These are phyloP conservation scores for Endomychus coccineus DNA, from an alignment of 2,888 invertebrate species.

Conservation along the genomic window DNA sequence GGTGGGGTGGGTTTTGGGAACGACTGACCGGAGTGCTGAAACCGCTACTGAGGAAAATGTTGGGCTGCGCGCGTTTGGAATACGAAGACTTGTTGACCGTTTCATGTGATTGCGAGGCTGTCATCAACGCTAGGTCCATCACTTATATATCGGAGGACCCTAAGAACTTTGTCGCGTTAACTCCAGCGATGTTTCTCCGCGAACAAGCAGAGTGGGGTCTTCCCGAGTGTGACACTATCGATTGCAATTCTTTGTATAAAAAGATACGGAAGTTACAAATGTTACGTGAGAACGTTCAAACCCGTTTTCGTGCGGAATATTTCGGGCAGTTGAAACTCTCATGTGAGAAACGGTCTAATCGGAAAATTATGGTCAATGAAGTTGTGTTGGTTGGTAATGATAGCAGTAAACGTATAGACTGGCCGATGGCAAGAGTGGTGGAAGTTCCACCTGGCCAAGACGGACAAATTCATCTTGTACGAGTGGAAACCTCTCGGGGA, in stretches of 20 bases:
- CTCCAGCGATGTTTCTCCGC: conserved; percentile 27
- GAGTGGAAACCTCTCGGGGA: too few relatives aligned
- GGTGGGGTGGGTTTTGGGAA: too few relatives aligned
- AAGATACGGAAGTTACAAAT: conserved; percentile 19
- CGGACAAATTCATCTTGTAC: too few relatives aligned
- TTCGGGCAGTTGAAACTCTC: conserved; percentile 17
- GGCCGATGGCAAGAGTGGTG: conserved; percentile 19
- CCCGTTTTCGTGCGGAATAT: conserved; percentile 21
- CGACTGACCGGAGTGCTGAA: conserved; percentile 37
- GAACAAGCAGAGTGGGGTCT: conserved; percentile 19
- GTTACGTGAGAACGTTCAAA: conserved; percentile 20
- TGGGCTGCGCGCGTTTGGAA: conserved; percentile 31
- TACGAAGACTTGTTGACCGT: conserved; percentile 26
- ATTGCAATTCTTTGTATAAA: conserved; percentile 15
- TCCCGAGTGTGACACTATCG: conserved; percentile 21
- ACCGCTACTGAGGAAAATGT: conserved; percentile 30
- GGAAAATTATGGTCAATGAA: conserved; percentile 12
- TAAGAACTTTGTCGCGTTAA: conserved; percentile 15
- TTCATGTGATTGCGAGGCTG: conserved; percentile 30
- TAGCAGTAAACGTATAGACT: conserved; percentile 16
- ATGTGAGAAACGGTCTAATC: conserved; percentile 5
- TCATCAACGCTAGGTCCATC: conserved; percentile 29
- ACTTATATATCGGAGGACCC: conserved; percentile 19
- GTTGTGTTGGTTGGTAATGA: conserved; percentile 21
- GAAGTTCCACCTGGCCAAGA: conserved; percentile 19